A percentile compares a stretch with the other conserved stretches of the same genome.
Evolutionary conservation across 2,888 invertebrate genomes (phyloP).

Genomic region (Dyspetes luteomarginatus): DNA sequence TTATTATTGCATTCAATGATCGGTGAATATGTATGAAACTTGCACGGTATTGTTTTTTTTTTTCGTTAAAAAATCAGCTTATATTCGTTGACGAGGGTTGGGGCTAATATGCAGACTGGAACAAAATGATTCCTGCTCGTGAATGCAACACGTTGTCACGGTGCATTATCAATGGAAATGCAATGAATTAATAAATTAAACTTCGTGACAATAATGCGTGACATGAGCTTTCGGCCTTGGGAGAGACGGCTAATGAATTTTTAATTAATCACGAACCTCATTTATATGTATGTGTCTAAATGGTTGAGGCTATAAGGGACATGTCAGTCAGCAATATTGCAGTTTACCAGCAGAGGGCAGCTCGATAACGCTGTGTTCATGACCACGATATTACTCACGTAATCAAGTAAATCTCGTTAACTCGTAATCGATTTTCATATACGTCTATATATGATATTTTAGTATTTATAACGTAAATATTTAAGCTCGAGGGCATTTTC

Average conservation of each 20-base stretch:
- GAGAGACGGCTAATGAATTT: slow-evolving; percentile 50
- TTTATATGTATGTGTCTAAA: background rate
- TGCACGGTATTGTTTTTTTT: slow-evolving; percentile 2
- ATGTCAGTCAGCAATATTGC: background rate
- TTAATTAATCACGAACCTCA: slow-evolving; percentile 55
- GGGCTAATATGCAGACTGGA: background rate
- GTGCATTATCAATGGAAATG: slow-evolving; percentile 27
- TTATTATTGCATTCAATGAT: slow-evolving; percentile 19
- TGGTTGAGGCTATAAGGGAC: background rate
- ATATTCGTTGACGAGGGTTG: slow-evolving; percentile 2
- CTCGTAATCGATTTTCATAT: background rate
- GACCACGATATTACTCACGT: background rate
- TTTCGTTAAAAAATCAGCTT: too few relatives aligned
- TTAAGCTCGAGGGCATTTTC: background rate
- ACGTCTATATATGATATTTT: background rate
- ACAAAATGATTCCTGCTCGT: background rate
- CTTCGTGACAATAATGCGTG: slow-evolving; percentile 53
- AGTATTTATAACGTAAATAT: background rate
- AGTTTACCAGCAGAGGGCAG: background rate
- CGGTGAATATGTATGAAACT: background rate
- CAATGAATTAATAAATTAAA: slow-evolving; percentile 60
- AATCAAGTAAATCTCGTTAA: background rate
- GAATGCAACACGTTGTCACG: slow-evolving; percentile 52
- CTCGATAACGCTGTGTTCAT: background rate
- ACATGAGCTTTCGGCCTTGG: slow-evolving; percentile 17